A percentile compares a stretch with the other conserved stretches of the same genome.
Conservation (phyloP, 2,113 vertebrate species). For the Todiramphus chloris region DNA sequence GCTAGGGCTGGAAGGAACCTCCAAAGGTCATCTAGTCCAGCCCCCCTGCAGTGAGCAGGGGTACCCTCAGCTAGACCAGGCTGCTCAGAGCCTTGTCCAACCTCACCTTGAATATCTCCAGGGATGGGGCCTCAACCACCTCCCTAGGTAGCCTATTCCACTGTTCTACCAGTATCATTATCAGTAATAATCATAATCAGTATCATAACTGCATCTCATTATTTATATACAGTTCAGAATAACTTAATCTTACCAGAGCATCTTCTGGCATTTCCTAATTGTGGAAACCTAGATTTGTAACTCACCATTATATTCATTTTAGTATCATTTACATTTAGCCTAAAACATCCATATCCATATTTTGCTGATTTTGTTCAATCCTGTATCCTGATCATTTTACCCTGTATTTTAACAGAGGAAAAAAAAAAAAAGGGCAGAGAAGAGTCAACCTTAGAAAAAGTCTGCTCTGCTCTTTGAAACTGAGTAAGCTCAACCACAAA, state of each 20-base stretch:
- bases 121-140: too few species aligned
- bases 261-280: neutral
- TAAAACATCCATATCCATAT: neutral
- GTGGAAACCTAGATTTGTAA: neutral
- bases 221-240: neutral
- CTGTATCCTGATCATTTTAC: neutral
- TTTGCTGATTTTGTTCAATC: neutral
- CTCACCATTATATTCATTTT: neutral
- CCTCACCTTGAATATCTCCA: too few species aligned
- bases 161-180: too few species aligned
- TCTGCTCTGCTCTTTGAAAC: neutral
- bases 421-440: neutral
- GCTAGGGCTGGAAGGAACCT: too few species aligned
- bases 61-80: too few species aligned
- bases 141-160: too few species aligned
- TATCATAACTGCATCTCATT: neutral
- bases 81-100: too few species aligned
- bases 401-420: neutral
- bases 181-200: neutral
- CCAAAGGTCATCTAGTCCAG: too few species aligned
- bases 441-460: conserved; percentile 12
- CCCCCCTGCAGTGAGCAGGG: too few species aligned
- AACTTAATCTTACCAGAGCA: neutral
- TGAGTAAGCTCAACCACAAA: conserved; percentile 48
- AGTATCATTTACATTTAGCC: neutral